Evolutionary conservation across 2,888 invertebrate species (phyloP), one percentile per base, ranked within the genome.

Genomic region (Thecophora atra): DNA sequence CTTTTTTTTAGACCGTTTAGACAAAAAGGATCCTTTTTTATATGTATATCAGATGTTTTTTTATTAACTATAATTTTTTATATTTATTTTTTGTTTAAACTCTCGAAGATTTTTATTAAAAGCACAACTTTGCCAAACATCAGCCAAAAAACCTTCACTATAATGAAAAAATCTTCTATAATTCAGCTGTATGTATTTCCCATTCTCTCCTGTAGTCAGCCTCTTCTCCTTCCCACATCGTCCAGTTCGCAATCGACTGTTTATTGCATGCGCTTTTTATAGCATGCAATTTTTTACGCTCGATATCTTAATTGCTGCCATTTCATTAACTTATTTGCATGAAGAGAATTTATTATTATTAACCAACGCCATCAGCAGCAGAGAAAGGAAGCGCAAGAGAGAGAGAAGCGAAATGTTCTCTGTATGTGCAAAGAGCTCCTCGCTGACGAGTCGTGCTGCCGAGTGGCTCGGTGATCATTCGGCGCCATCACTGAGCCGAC

Each of bases 401-500:
- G n/a, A n/a, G n/a, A n/a, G n/a, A n/a, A n/a, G n/a, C n/a, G n/a
- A n/a, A n/a, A n/a, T 11, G 47, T 47, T 47, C 47, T 47, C 17
- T 47, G 47, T 47, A 4, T 47, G 47, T 47, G 11, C 17, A 1
- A 47, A 47, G 17, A 11, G 17, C 11, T 47, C 17, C 5, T 17
- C 17, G 15, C 47, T 47, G 47, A 47, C 47, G n/a, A n/a, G n/a
- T n/a, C n/a, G n/a, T n/a, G n/a, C n/a, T n/a, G n/a, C n/a, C n/a
- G n/a, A n/a, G n/a, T n/a, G n/a, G n/a, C n/a, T n/a, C 28, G 28
- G 28, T 51, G 47, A 30, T 63, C 54, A 52, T 64, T 71, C 74
- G 75, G 75, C 75, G 75, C 75, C 76, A 75, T 69, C 70, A 73
- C 72, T 8, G 44, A 47, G 71, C 72, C 72, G 68, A 71, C 73